Evolutionary conservation across 2,797 vertebrate genomes (phyloP), one percentile per base, ranked within the genome.

Genomic region (Brachyalestes nurse): DNA sequence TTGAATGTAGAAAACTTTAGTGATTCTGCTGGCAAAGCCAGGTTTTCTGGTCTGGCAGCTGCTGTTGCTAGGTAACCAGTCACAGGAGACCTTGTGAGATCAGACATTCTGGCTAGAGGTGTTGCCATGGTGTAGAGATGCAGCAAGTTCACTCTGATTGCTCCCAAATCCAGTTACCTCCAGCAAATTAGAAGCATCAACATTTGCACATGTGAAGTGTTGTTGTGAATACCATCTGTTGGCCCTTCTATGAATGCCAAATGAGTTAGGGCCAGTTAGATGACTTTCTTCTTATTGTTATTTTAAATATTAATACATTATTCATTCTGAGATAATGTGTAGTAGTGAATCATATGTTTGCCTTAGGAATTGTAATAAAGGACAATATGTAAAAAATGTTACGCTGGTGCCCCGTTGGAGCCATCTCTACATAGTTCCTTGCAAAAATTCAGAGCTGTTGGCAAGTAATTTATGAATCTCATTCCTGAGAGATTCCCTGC

Each of bases 51-150:
- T 83, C 82, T 88, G 86, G 90, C 87, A 86, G 86, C 82, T 78
- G 62, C 87, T 51, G 93, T 95, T 93, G 92, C 94, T 87, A 91
- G 87, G 94, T 87, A 93, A 93, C 93, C 85, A 84, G 75, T 83
- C 83, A 81, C 84, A 64, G 13, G 71, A 82, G 86, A 82, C 84
- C 67, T 66, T 81, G 83, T 87, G 5, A 45, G 78, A 88, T 91
- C 87, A 86, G 84, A 87, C 73, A 62, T 87, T 83, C 70, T 85
- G 64, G 64, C 75, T 77, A 58, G 14, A 17, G 76, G 87, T 83
- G 79, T 87, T 89, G 80, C 76, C 77, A 81, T 89, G 87, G 83
- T 38, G 57, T 28, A 82, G 0, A 13, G 81, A 75, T 83, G 75
- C 86, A 83, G 79, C 66, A 84, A 90, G 85, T 87, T 86, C 19